Conservation (phyloP, 2,797 vertebrate species). For the Odontamblyopus lacepedii region DNA sequence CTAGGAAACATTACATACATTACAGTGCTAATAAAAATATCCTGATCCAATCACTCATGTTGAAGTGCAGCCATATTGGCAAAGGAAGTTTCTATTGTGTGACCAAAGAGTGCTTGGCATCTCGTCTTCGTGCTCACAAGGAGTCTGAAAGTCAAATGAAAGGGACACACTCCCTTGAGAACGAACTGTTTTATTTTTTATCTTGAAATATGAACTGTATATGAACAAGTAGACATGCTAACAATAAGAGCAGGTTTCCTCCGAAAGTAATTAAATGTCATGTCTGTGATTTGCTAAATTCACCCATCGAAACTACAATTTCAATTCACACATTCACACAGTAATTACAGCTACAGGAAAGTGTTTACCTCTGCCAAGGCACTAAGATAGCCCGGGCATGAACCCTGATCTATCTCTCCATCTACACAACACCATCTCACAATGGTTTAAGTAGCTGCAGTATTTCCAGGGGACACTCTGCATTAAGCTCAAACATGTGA, state of each 20-base stretch:
- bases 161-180: constrained; percentile 33
- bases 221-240: too few relatives aligned
- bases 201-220: background rate
- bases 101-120: constrained; percentile 47
- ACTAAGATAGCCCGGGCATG: background rate
- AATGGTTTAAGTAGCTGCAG: constrained; percentile 7
- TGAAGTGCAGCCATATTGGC: constrained; percentile 57
- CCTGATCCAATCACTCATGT: constrained; percentile 49
- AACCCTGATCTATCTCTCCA: background rate
- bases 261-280: too few relatives aligned
- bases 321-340: too few relatives aligned
- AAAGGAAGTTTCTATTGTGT: constrained; percentile 52
- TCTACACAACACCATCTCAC: background rate
- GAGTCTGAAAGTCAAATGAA: constrained; percentile 66
- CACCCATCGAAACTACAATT: too few relatives aligned
- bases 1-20: constrained; percentile 60
- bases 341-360: background rate
- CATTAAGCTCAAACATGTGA: constrained; percentile 40
- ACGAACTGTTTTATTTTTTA: background rate
- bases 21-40: constrained; percentile 65
- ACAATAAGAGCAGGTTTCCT: too few relatives aligned
- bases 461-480: constrained; percentile 47
- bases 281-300: too few relatives aligned
- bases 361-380: background rate
- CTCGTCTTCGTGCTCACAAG: constrained; percentile 53